Base-by-base conservation (phyloP, 2,888 invertebrate species). In the Sinohyriopsis cumingii region DNA sequence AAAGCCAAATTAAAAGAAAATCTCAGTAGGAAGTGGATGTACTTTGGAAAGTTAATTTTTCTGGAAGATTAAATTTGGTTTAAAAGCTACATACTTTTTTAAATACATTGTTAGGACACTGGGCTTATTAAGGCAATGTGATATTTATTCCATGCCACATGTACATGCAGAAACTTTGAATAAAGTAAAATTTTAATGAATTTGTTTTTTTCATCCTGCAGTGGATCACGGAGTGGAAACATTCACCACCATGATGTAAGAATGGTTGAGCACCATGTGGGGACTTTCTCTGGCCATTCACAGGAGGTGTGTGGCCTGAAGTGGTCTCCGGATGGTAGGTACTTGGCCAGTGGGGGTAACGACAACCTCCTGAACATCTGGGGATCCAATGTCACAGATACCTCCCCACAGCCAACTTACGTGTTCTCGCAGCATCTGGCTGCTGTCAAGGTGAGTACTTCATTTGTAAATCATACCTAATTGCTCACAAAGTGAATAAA, bases 211-310 rank as follows among this genome's bases (percentile, higher is more conserved):
- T 64, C 18, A 56, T 6, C 25, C 78, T 68, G 12, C 73, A 90
- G 95, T 86, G 99, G 99, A n/a, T 91, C 91, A 68, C 93, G 98
- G 75, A 94, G 94, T 87, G 99, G 99, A 1, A 93, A 93, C 84
- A 95, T 99, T 71, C 94, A 96, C 73, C 96, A 98, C 89, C 97
- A 99, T 88, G 99, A 99, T 91, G 98, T 99, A 5, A 92, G 99
- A 20, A 94, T 95, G 83, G 92, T 96, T 0, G 93, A 97, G 28
- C 98, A 98, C 88, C 92, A 93, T 65, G 92, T 97, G 3, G 92
- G 93, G 20, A 93, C 94, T 1, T 89, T 96, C 63, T 90, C 91
- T 18, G 94, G 94, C 12, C 96, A 96, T 87, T 81, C 85, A 6
- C 89, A 89, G 83, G 92, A 93, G 90, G 94, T 96, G 24, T 99